These are phyloP conservation scores for Oreochromis mossambicus DNA, from an alignment of 2,797 vertebrate species.

Conservation along the genomic window DNA sequence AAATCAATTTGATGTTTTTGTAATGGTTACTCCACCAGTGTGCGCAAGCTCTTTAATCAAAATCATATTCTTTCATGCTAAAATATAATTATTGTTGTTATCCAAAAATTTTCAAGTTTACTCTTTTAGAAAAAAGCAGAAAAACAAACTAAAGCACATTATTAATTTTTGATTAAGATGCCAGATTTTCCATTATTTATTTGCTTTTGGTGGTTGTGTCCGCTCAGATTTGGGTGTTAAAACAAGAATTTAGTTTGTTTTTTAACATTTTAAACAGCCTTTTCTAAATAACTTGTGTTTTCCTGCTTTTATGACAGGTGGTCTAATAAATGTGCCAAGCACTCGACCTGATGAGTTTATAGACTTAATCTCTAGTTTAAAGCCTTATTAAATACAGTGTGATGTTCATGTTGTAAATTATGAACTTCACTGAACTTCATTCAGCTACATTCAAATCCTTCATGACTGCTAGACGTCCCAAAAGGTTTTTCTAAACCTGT, in stretches of 20 bases:
- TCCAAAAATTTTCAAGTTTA: not conserved
- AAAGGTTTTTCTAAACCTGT: not conserved
- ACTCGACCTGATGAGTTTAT: not conserved
- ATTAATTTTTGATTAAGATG: accelerated
- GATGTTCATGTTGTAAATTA: not conserved
- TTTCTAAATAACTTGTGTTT: not conserved
- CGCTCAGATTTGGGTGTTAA: accelerated
- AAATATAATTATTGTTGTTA: not conserved
- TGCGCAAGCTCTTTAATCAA: accelerated
- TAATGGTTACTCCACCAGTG: not conserved
- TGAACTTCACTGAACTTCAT: not conserved
- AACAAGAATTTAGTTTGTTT: not conserved
- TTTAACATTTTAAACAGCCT: not conserved
- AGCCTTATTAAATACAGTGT: not conserved
- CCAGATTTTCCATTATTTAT: not conserved
- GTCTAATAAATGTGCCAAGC: not conserved
- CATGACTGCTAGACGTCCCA: not conserved
- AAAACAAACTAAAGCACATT: not conserved
- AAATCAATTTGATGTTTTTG: not conserved
- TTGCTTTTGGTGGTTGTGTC: not conserved
- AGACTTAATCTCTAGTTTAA: not conserved
- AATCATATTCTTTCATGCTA: not conserved
- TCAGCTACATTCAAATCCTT: not conserved
- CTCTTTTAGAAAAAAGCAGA: not conserved
- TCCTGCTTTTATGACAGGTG: not conserved